Conservation (phyloP, 1,140 invertebrate genomes). For the Cataglyphis hispanica region DNA sequence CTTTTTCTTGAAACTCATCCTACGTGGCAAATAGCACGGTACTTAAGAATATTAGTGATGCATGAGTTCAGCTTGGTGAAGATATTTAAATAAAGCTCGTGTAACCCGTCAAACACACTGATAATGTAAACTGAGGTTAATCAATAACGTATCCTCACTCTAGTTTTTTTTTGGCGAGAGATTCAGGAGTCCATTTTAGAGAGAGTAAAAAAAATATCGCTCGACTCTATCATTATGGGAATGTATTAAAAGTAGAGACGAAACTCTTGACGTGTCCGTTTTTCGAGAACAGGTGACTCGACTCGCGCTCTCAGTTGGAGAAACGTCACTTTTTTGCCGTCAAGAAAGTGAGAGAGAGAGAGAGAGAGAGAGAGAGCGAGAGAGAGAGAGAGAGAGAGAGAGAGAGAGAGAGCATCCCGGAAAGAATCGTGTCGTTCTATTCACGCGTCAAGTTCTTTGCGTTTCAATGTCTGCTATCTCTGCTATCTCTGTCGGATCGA, state of each 20-base stretch:
- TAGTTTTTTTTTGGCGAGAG: background rate
- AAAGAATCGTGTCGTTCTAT: slow-evolving; percentile 4
- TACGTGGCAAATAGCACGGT: slow-evolving; percentile 60
- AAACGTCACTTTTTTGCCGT: background rate
- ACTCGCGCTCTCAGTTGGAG: background rate
- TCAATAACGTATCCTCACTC: slow-evolving; percentile 13
- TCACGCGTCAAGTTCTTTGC: slow-evolving; percentile 31
- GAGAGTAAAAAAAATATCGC: background rate
- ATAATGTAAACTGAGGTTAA: background rate
- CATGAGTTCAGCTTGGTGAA: slow-evolving; percentile 50
- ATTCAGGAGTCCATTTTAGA: background rate
- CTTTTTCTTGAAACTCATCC: slow-evolving; percentile 58
- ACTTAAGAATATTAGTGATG: slow-evolving; percentile 60
- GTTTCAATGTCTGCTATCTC: background rate
- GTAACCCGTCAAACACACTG: background rate
- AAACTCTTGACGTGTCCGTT: background rate
- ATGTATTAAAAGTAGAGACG: background rate
- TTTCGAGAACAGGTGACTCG: background rate
- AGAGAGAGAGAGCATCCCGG: background rate
- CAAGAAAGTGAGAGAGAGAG: background rate
- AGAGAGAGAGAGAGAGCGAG: no score
- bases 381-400: no score
- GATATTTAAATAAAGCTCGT: slow-evolving; percentile 44
- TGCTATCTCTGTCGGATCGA: slow-evolving; percentile 13
- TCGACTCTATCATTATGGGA: background rate